Percentiles rank a stretch among this genome's conserved stretches.
Conservation (phyloP, 2,888 invertebrate genomes). For the Metopia argyrocephala region DNA sequence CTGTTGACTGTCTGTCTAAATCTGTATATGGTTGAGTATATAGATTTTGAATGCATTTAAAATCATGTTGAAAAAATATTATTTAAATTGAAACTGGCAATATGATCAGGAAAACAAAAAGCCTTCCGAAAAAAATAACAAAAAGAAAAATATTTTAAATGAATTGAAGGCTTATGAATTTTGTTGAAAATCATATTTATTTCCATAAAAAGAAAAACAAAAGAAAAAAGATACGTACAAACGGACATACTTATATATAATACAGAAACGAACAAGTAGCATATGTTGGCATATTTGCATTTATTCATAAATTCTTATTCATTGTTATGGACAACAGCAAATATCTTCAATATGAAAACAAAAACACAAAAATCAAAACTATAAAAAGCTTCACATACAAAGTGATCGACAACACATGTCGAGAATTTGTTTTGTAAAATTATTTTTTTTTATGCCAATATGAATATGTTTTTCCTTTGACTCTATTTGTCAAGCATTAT, state of each 20-base stretch:
- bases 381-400: not conserved
- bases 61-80: slow-evolving; percentile 41
- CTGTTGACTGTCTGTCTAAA: not conserved
- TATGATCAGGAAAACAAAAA: not conserved
- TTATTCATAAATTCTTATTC: slow-evolving; percentile 48
- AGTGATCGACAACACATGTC: no score
- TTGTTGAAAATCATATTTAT: slow-evolving; percentile 11
- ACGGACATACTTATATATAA: not conserved
- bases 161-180: slow-evolving; percentile 36
- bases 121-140: not conserved
- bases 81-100: slow-evolving; percentile 37
- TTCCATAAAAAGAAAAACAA: no score
- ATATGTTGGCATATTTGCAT: slow-evolving; percentile 46
- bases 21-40: slow-evolving; percentile 4
- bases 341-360: slow-evolving; percentile 16
- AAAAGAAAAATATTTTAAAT: not conserved
- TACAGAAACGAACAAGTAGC: not conserved
- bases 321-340: slow-evolving; percentile 37
- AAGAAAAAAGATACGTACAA: no score
- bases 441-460: not conserved
- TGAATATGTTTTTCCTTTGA: no score
- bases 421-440: not conserved
- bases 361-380: not conserved
- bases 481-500: no score
- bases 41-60: slow-evolving; percentile 22